Evolutionary conservation across 1,140 invertebrate species (phyloP).

Genomic region (Riptortus pedestris): DNA sequence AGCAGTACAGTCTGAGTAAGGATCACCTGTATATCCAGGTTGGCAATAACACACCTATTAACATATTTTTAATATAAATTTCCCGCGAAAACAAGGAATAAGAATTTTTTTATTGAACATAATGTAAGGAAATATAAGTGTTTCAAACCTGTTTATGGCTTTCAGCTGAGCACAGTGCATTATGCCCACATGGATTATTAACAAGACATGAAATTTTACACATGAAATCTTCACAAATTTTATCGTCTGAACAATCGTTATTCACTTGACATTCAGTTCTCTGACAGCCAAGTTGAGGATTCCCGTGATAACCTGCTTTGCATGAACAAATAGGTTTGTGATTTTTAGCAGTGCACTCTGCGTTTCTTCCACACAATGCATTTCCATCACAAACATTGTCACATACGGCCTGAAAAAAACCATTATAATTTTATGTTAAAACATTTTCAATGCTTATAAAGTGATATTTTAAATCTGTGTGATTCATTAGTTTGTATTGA

Average conservation of each 20-base stretch:
- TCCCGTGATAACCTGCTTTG: constrained; percentile 63
- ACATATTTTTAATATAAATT: too few relatives aligned
- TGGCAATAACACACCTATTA: constrained; percentile 70
- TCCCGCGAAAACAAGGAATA: background rate
- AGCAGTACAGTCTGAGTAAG: constrained; percentile 52
- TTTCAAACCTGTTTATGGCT: constrained; percentile 58
- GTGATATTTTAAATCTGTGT: background rate
- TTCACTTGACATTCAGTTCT: constrained; percentile 61
- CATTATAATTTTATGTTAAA: background rate
- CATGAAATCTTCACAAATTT: constrained; percentile 64
- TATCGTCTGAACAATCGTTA: constrained; percentile 65
- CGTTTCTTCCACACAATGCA: constrained; percentile 67
- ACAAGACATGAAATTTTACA: constrained; percentile 75
- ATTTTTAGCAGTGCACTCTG: constrained; percentile 56
- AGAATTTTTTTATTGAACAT: constrained; percentile 15
- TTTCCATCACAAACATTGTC: constrained; percentile 52
- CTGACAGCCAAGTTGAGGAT: constrained; percentile 64
- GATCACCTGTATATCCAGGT: constrained; percentile 72
- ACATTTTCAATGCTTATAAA: background rate
- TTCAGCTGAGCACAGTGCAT: constrained; percentile 71
- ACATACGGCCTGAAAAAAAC: constrained; percentile 48
- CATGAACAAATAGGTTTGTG: constrained; percentile 66
- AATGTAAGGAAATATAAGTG: too few relatives aligned
- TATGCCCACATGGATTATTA: constrained; percentile 67
- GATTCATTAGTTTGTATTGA: background rate